Evolutionary conservation across 1,140 invertebrate species (phyloP), one percentile per base, ranked within the genome.

Genomic region (Alviniconcha marisindica): DNA sequence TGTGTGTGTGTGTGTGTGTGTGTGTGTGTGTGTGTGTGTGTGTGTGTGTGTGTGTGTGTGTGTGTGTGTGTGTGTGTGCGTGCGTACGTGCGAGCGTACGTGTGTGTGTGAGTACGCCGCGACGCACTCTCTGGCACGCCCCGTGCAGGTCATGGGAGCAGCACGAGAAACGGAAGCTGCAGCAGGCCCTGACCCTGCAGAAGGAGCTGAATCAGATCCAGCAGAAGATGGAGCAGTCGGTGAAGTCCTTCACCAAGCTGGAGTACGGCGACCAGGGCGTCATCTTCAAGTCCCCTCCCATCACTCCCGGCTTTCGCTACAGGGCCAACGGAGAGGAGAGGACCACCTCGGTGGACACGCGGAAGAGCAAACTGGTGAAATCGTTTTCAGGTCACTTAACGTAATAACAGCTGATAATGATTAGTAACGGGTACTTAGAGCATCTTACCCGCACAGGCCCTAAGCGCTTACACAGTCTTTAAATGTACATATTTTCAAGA

Each of bases 71-170:
- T 48, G 7, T 48, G 7, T 5, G 7, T 48, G 44, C 18, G 44
- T 48, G 44, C 18, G 44, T 48, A 18, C 18, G 44, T 48, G 44
- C 18, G 44, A 10, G 44, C 18, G 44, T 48, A 18, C 18, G 44
- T 48, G 7, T 48, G 5, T 48, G 5, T 48, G 7, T 48, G 7
- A 18, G 7, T 48, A n/a, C n/a, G n/a, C n/a, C n/a, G n/a, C n/a
- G n/a, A n/a, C n/a, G n/a, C n/a, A n/a, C n/a, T n/a, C n/a, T n/a
- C n/a, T n/a, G n/a, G n/a, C n/a, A n/a, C n/a, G n/a, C n/a, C n/a
- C n/a, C n/a, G n/a, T 10, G 63, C 69, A 71, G 69, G 69, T 71
- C 69, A 40, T 71, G 69, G 69, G 69, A 21, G 36, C 14, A 71
- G 69, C 69, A 36, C 10, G 69, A 71, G 36, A 71, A 42, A 36